Evolutionary conservation across 2,113 vertebrate species (phyloP), one percentile per base, ranked within the genome.

Genomic region (Microtus richardsoni): DNA sequence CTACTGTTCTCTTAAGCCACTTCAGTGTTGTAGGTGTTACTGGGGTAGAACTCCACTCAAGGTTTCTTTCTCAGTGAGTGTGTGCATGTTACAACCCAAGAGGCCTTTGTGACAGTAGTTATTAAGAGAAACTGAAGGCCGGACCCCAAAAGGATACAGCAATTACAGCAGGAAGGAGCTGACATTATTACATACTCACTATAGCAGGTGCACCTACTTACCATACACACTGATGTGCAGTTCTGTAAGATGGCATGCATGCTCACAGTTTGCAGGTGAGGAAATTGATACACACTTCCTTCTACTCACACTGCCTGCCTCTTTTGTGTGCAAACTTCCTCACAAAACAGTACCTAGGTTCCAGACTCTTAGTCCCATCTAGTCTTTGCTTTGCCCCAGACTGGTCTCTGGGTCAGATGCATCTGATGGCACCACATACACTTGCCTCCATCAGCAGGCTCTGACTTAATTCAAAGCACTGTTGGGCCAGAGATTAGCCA

Each of bases 401-500:
- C 52, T 94, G 24, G 16, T 41, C 36, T 85, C 54, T 47, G 71
- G 77, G 71, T 70, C 49, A 73, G 30, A 52, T 24, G 36, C 8
- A 21, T 64, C 36, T 74, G 10, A 74, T 28, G 19, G 39, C 36
- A 41, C 39, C 58, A 28, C 71, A 17, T 33, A 47, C 58, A 68
- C 70, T 47, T 2, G 30, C 36, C 77, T 73, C 39, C 41, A 41
- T 39, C 33, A 36, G 0, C 26, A 9, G 88, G 14, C 70, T 95
- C 87, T 95, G 30, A 86, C 87, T 88, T 90, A 91, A 47, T 68
- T 58, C 47, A 88, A 89, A 82, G 66, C 36, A 77, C 33, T 71
- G 14, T 9, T 47, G 85, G 26, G 39, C 41, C 49, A 74, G 75
- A 82, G 36, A 30, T 44, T 75, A 9, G 26, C 91, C 58, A 49